Evolutionary conservation across 2,113 vertebrate species (phyloP), one percentile per base, ranked within the genome.

Genomic region (Rhabdomys dilectus): DNA sequence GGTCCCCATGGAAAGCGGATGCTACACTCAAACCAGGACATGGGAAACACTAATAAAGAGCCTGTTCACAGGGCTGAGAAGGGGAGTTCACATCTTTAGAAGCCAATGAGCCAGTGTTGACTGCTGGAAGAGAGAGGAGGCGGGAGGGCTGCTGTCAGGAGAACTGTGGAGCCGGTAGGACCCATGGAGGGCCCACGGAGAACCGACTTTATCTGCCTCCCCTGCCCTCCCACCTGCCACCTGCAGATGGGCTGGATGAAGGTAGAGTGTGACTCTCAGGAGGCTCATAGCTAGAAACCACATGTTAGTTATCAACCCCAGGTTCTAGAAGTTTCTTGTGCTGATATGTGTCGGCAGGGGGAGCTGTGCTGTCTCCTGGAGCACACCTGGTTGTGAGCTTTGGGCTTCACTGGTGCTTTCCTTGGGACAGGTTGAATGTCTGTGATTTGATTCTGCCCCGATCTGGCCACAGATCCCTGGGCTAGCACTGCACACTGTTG

Each of bases 351-450:
- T 82, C 58, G 51, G 92, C 81, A 34, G 34, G 48, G 8, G 56
- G 92, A 64, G 89, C 93, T 45, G 11, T 62, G 68, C 87, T 93
- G 2, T 72, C 51, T 64, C 58, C 36, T 77, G 89, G 93, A 93
- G 86, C 1, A 2, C 66, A 36, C 68, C 89, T 66, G 92, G 45
- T 78, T 4, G 0, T 60, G n/a, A 7, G 56, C 31, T 2, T 89
- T 34, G n/a, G 42, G 56, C 24, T 77, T 81, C 15, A 10, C 42
- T 6, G 75, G 19, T 48, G 31, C 62, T 78, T 88, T 92, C 68
- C 42, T 72, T 0, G 7, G 92, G 80, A 68, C 0, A 2, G n/a
- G 58, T 76, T 0, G 0, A 0, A 21, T 0, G 0, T 80, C 0
- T 0, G 0, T 48, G 73, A 42, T 3, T 0, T 42, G 16, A 62